phyloP scores from a whole-genome alignment of 2,797 vertebrate species.

The Falco novaeseelandiae region DNA sequence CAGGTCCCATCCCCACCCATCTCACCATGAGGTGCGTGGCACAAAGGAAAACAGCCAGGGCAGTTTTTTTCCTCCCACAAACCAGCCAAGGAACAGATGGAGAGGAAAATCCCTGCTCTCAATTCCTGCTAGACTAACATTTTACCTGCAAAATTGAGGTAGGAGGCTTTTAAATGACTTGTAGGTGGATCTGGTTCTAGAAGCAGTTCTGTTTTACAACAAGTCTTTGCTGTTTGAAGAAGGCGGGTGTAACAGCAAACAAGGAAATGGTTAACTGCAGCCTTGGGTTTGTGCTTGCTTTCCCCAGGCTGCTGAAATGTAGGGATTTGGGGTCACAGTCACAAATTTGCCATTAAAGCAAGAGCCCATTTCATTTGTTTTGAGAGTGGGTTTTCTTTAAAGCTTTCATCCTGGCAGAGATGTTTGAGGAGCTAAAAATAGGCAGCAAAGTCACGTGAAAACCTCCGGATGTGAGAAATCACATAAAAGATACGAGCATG shows the following conservation, averaged over 20 bases:
- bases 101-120: not conserved
- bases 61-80: not conserved
- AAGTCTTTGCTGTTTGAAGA: constrained; percentile 12
- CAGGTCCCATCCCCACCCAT: not conserved
- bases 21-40: not conserved
- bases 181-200: constrained; percentile 59
- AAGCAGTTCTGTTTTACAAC: constrained; percentile 52
- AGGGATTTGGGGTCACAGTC: not conserved
- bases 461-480: constrained; percentile 71
- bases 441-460: constrained; percentile 68
- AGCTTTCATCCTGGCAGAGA: constrained; percentile 58
- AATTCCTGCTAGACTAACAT: constrained; percentile 35
- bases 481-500: constrained; percentile 62
- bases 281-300: not conserved
- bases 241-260: constrained; percentile 18
- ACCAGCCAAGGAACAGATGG: not conserved
- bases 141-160: constrained; percentile 38
- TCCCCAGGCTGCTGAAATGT: not conserved
- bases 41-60: not conserved
- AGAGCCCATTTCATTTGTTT: constrained; percentile 29
- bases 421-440: constrained; percentile 75
- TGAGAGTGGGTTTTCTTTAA: constrained; percentile 60
- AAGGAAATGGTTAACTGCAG: constrained; percentile 24
- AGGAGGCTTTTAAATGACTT: constrained; percentile 39
- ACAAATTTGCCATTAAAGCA: constrained; percentile 12